phyloP scores from a whole-genome alignment of 2,888 invertebrate species.

The Trissolcus brochymenae region DNA sequence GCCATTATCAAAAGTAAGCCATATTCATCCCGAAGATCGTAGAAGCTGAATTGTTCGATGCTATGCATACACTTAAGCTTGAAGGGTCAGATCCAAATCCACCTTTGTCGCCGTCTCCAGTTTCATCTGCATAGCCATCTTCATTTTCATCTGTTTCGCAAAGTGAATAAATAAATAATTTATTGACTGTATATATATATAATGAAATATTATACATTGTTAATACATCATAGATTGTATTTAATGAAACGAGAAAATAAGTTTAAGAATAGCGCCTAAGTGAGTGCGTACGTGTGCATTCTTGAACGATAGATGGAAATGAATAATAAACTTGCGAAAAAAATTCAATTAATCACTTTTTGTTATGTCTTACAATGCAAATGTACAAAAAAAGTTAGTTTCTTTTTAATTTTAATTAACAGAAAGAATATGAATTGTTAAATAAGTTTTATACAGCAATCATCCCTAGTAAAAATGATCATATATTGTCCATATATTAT shows the following conservation, averaged over 20 bases:
- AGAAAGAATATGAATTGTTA: slow-evolving; percentile 14
- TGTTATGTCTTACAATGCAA: slow-evolving; percentile 48
- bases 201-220: slow-evolving; percentile 66
- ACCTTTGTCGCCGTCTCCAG: too few relatives aligned
- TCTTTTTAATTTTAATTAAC: slow-evolving; percentile 4
- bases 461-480: too few relatives aligned
- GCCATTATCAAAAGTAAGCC: too few relatives aligned
- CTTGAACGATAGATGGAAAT: slow-evolving; percentile 3
- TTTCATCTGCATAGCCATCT: too few relatives aligned
- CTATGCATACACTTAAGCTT: too few relatives aligned
- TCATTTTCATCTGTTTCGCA: too few relatives aligned
- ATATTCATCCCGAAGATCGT: too few relatives aligned
- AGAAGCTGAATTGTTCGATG: too few relatives aligned
- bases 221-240: slow-evolving; percentile 70
- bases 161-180: slow-evolving; percentile 60
- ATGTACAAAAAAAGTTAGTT: slow-evolving; percentile 35
- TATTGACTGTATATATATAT: slow-evolving; percentile 68
- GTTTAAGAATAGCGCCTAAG: slow-evolving; percentile 47
- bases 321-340: slow-evolving; percentile 39
- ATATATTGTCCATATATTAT: too few relatives aligned
- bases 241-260: slow-evolving; percentile 61
- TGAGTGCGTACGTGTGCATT: slow-evolving; percentile 37
- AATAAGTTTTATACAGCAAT: slow-evolving; percentile 27
- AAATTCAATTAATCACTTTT: slow-evolving; percentile 29
- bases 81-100: too few relatives aligned